Evolutionary conservation across 2,888 invertebrate species (phyloP).

Genomic region (Junonia oenone): DNA sequence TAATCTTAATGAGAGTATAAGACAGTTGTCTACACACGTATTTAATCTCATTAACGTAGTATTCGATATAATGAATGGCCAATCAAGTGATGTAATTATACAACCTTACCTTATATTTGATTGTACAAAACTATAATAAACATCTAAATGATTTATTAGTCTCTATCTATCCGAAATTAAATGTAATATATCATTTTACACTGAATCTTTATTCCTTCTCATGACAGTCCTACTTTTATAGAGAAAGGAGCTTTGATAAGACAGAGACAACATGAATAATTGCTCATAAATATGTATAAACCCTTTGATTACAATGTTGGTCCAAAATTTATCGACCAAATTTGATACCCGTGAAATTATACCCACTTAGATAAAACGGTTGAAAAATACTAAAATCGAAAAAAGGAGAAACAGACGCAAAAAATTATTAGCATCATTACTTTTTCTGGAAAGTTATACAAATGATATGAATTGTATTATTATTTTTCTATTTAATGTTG

Average conservation of each 20-base stretch:
- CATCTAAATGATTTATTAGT: no score
- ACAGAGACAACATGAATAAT: constrained; percentile 32
- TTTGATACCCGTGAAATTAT: constrained; percentile 44
- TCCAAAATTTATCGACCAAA: constrained; percentile 44
- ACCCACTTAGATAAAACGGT: constrained; percentile 40
- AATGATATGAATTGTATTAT: not conserved
- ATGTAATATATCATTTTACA: not conserved
- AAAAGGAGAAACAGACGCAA: constrained; percentile 29
- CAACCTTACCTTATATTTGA: no score
- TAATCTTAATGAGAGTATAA: no score
- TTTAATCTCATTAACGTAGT: no score
- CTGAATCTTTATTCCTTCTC: not conserved
- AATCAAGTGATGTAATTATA: no score
- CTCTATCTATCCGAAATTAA: not conserved
- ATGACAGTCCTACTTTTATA: constrained; percentile 10
- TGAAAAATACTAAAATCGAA: constrained; percentile 39
- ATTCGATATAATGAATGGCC: no score
- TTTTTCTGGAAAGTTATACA: constrained; percentile 10
- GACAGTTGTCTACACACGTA: no score
- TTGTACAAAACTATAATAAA: not conserved
- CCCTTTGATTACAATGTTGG: constrained; percentile 42
- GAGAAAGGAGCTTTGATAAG: constrained; percentile 20
- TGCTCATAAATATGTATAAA: constrained; percentile 39
- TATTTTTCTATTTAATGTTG: not conserved
- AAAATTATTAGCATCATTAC: constrained; percentile 20